phyloP scores from a whole-genome alignment of 23 tunicate genomes.

The Diplosoma virens region DNA sequence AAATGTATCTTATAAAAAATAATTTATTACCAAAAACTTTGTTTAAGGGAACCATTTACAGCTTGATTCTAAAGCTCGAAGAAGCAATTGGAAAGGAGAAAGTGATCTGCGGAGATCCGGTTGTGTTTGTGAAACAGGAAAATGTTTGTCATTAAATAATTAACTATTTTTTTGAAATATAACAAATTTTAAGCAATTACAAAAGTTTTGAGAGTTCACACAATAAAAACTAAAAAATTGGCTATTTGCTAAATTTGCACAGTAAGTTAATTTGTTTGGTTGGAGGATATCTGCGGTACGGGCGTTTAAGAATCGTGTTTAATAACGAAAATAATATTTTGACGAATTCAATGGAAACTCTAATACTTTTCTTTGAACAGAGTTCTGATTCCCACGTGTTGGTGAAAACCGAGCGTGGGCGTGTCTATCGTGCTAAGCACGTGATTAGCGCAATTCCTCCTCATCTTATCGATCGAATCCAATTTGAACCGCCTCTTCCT shows the following conservation, averaged over 20 bases:
- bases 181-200: too few relatives aligned
- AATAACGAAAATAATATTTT: background rate
- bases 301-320: too few relatives aligned
- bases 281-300: too few relatives aligned
- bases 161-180: too few relatives aligned
- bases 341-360: background rate
- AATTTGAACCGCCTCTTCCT: constrained; percentile 69
- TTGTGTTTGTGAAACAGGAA: constrained; percentile 29
- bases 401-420: constrained; percentile 37
- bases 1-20: too few relatives aligned
- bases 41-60: constrained; percentile 42
- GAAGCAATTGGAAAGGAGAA: constrained; percentile 30
- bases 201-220: too few relatives aligned
- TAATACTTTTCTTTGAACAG: constrained; percentile 20
- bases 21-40: background rate
- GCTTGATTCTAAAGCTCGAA: background rate
- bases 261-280: background rate
- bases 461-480: constrained; percentile 59
- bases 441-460: constrained; percentile 68
- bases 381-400: constrained; percentile 8
- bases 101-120: constrained; percentile 28
- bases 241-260: background rate
- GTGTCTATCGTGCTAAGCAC: constrained; percentile 27
- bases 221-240: too few relatives aligned
- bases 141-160: too few relatives aligned